Evolutionary conservation across 2,797 vertebrate species (phyloP).

Genomic region (Phrynocephalus guinanensis): DNA sequence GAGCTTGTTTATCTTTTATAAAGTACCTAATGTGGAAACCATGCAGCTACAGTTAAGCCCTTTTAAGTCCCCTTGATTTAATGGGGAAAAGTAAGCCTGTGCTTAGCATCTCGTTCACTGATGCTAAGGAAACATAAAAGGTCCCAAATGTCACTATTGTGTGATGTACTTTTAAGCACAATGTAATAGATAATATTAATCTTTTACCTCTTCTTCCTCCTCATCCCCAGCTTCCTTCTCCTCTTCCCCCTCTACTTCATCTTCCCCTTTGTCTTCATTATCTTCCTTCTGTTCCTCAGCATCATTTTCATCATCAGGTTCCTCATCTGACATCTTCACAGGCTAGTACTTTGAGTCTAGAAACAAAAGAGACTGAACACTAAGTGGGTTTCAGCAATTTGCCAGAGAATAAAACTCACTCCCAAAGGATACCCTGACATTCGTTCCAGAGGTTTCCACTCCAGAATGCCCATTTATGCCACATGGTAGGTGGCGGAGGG

Average conservation of each 20-base stretch:
- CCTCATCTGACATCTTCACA: constrained; percentile 73
- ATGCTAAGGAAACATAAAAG: not conserved
- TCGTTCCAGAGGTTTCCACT: not conserved
- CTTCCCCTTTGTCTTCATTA: constrained; percentile 49
- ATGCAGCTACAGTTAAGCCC: not conserved
- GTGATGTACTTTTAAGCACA: not conserved
- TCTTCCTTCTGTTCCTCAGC: constrained; percentile 57
- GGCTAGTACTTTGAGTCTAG: not conserved
- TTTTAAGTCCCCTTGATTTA: not conserved
- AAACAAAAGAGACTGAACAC: not conserved
- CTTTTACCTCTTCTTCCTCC: constrained; percentile 19
- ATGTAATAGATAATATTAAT: not conserved
- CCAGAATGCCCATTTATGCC: not conserved
- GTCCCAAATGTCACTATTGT: not conserved
- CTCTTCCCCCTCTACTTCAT: not conserved
- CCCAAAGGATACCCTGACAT: not conserved
- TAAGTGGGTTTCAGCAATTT: not conserved
- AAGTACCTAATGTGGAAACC: not conserved
- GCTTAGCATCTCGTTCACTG: not conserved
- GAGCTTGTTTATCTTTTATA: constrained; percentile 20
- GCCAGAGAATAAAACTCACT: not conserved
- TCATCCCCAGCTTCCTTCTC: constrained; percentile 18
- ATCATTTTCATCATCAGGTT: constrained; percentile 56
- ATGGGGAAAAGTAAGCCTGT: not conserved
- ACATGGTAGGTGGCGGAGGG: not conserved